phyloP scores from a whole-genome alignment of 1,140 invertebrate genomes.

The Drosophila lacteicornis region DNA sequence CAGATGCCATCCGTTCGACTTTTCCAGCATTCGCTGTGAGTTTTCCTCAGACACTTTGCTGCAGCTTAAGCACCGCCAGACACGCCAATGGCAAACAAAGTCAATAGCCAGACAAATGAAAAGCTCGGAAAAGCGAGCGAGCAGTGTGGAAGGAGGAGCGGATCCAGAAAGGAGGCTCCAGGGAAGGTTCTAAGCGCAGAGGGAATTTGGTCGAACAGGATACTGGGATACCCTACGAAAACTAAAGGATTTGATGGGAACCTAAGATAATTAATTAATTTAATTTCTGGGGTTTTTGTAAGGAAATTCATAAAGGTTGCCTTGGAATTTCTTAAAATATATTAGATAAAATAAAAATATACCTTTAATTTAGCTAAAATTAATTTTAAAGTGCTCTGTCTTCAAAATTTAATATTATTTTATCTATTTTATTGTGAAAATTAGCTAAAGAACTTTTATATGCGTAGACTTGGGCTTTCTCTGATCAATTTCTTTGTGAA shows the following conservation, averaged over 20 bases:
- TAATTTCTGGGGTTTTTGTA: not conserved
- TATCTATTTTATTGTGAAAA: too few species aligned
- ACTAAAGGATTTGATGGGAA: too few species aligned
- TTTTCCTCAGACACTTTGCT: constrained; percentile 45
- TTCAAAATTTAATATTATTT: too few species aligned
- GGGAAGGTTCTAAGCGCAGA: constrained; percentile 25
- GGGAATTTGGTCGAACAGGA: not conserved
- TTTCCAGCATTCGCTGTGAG: constrained; percentile 24
- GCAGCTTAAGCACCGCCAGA: constrained; percentile 69
- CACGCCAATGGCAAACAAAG: constrained; percentile 78
- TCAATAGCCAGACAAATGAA: constrained; percentile 81
- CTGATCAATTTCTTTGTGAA: too few species aligned
- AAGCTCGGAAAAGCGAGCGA: constrained; percentile 51
- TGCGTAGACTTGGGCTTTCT: too few species aligned
- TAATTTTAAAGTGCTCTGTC: too few species aligned
- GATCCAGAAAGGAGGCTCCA: constrained; percentile 14
- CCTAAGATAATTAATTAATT: too few species aligned
- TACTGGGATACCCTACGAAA: constrained; percentile 4
- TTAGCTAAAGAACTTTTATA: too few species aligned
- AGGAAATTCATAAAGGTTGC: not conserved
- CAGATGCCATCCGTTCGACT: constrained; percentile 14
- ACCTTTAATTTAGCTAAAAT: too few species aligned
- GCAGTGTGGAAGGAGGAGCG: constrained; percentile 8
- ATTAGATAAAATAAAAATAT: too few species aligned
- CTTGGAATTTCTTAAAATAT: too few species aligned